A percentile compares a stretch with the other conserved stretches of the same genome.
phyloP scores from a whole-genome alignment of 2,888 invertebrate species.

The Gari tellinella region DNA sequence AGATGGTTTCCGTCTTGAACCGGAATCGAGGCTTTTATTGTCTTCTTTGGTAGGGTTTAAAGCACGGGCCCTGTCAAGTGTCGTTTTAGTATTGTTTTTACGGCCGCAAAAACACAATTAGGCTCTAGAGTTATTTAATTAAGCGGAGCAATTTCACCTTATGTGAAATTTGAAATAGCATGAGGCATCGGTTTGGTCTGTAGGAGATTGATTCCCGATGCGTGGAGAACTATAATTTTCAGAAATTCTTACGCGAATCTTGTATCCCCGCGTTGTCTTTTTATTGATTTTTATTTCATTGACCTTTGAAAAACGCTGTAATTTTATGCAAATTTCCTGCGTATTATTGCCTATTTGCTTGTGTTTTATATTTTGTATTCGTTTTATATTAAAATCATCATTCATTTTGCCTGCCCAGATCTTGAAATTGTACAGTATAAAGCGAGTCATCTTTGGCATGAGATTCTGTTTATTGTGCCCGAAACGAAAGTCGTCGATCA shows the following conservation, averaged over 20 bases:
- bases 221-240: slow-evolving; percentile 8
- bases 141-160: slow-evolving; percentile 24
- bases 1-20: slow-evolving; percentile 23
- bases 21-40: slow-evolving; percentile 27
- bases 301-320: slow-evolving; percentile 15
- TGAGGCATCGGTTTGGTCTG: slow-evolving; percentile 8
- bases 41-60: slow-evolving; percentile 30
- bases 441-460: slow-evolving; percentile 1
- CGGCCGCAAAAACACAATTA: slow-evolving; percentile 41
- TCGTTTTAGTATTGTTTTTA: slow-evolving; percentile 34
- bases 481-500: slow-evolving; percentile 35
- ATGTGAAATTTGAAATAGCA: slow-evolving; percentile 34
- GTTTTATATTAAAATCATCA: slow-evolving; percentile 19
- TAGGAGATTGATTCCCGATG: slow-evolving; percentile 20
- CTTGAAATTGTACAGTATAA: slow-evolving; percentile 10
- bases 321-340: slow-evolving; percentile 11
- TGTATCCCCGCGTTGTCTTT: background rate
- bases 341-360: slow-evolving; percentile 12
- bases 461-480: slow-evolving; percentile 22
- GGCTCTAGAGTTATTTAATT: slow-evolving; percentile 38
- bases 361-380: slow-evolving; percentile 17
- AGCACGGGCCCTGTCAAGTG: slow-evolving; percentile 32
- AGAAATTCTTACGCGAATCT: background rate
- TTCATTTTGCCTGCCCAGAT: slow-evolving; percentile 3
- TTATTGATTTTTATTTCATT: slow-evolving; percentile 10